Percentiles rank a stretch among this genome's conserved stretches.
Conservation (phyloP, 2,888 invertebrate genomes). For the Schrankia costaestrigalis region DNA sequence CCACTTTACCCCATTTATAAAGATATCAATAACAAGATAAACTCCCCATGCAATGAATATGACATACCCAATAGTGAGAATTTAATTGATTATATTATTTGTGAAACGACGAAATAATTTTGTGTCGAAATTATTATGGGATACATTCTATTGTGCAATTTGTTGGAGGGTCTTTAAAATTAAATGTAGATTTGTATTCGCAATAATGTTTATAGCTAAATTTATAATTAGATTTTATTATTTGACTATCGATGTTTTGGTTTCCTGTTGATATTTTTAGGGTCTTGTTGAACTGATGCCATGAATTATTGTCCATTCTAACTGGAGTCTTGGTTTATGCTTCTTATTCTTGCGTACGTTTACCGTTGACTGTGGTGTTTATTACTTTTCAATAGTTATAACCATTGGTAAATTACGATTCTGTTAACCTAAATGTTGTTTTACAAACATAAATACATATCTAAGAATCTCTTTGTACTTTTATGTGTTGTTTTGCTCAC, state of each 20-base stretch:
- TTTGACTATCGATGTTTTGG: neutral
- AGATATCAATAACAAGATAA: slow-evolving; percentile 77
- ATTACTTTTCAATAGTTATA: slow-evolving; percentile 47
- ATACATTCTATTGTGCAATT: slow-evolving; percentile 36
- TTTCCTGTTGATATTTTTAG: neutral
- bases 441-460: slow-evolving; percentile 52
- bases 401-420: slow-evolving; percentile 52
- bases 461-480: slow-evolving; percentile 55
- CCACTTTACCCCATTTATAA: slow-evolving; percentile 73
- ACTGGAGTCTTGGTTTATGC: slow-evolving; percentile 25
- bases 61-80: slow-evolving; percentile 54
- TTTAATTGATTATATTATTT: slow-evolving; percentile 76
- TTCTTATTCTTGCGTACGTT: slow-evolving; percentile 22
- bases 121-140: slow-evolving; percentile 47
- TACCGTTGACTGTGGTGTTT: slow-evolving; percentile 38
- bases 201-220: no score
- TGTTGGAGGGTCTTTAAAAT: slow-evolving; percentile 10
- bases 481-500: slow-evolving; percentile 51
- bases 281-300: slow-evolving; percentile 6
- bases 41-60: slow-evolving; percentile 46
- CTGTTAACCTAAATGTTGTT: slow-evolving; percentile 57
- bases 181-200: no score
- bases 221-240: neutral
- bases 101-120: slow-evolving; percentile 57
- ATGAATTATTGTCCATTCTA: slow-evolving; percentile 24